Conservation (phyloP, 2,113 vertebrate species). For the Cepphus grylle region DNA sequence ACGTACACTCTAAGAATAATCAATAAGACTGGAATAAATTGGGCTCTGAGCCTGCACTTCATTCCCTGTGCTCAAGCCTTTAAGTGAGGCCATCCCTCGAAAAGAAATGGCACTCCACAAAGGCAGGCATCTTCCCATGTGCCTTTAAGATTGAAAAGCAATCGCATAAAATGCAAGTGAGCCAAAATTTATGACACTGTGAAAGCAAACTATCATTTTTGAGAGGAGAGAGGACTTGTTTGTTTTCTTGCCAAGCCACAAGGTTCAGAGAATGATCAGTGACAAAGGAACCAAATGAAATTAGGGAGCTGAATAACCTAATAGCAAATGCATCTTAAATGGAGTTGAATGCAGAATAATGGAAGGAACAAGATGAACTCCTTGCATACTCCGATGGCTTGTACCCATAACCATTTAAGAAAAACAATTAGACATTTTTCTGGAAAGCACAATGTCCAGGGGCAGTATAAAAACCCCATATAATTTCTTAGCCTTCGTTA, state of each 20-base stretch:
- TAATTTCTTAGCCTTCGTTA: neutral
- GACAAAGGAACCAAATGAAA: neutral
- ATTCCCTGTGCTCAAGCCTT: neutral
- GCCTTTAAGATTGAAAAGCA: neutral
- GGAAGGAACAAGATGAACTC: neutral
- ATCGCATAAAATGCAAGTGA: neutral
- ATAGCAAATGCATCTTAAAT: slow-evolving; percentile 14
- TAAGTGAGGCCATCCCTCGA: neutral
- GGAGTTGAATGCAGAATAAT: neutral
- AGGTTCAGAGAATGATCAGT: neutral
- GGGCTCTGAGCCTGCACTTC: neutral
- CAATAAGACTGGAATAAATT: neutral
- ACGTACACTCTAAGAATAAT: neutral
- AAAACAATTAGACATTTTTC: neutral
- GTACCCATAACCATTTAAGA: neutral
- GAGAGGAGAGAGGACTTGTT: neutral
- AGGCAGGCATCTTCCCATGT: neutral
- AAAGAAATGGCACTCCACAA: neutral
- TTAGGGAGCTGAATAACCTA: slow-evolving; percentile 1
- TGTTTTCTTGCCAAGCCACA: neutral
- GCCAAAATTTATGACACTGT: neutral
- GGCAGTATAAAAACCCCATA: neutral
- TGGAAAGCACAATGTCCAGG: neutral
- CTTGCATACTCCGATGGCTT: neutral
- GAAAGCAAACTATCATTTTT: neutral